These are phyloP conservation scores for Drosophila orosa DNA, from an alignment of 1,140 invertebrate genomes.

Conservation along the genomic window DNA sequence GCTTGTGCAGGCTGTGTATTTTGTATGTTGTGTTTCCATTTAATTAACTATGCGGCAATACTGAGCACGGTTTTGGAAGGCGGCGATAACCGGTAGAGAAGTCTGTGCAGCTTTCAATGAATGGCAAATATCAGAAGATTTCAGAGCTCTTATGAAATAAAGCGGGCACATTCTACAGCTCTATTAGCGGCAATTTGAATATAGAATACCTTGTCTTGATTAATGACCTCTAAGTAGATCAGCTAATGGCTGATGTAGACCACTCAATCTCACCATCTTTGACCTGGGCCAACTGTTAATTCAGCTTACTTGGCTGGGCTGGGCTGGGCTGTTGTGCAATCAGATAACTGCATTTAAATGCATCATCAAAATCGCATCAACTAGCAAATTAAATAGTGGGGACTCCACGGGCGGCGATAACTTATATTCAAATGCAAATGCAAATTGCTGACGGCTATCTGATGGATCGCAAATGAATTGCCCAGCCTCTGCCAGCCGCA, in stretches of 20 bases:
- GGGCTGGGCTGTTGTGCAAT: slow-evolving; percentile 38
- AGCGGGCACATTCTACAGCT: slow-evolving; percentile 19
- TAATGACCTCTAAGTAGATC: slow-evolving; percentile 63
- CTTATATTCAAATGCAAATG: slow-evolving; percentile 37
- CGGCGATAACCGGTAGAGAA: slow-evolving; percentile 36
- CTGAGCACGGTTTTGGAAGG: background rate
- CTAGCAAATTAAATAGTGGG: slow-evolving; percentile 46
- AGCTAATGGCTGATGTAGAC: slow-evolving; percentile 42
- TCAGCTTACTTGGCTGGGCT: background rate
- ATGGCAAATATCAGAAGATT: background rate
- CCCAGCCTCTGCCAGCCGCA: slow-evolving; percentile 8
- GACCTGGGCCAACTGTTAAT: slow-evolving; percentile 25
- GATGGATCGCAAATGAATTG: slow-evolving; percentile 68
- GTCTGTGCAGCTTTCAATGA: background rate
- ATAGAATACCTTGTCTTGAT: slow-evolving; percentile 43
- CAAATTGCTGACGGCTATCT: slow-evolving; percentile 50
- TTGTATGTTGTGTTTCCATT: slow-evolving; percentile 55
- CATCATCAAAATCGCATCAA: slow-evolving; percentile 66
- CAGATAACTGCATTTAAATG: slow-evolving; percentile 66
- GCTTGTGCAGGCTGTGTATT: slow-evolving; percentile 17
- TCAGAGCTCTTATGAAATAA: background rate
- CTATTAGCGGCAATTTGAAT: slow-evolving; percentile 35
- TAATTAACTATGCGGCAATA: slow-evolving; percentile 46
- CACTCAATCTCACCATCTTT: slow-evolving; percentile 18
- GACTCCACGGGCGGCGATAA: slow-evolving; percentile 11